Base-by-base conservation (phyloP, 2,888 invertebrate genomes). In the Callimorpha dominula region DNA sequence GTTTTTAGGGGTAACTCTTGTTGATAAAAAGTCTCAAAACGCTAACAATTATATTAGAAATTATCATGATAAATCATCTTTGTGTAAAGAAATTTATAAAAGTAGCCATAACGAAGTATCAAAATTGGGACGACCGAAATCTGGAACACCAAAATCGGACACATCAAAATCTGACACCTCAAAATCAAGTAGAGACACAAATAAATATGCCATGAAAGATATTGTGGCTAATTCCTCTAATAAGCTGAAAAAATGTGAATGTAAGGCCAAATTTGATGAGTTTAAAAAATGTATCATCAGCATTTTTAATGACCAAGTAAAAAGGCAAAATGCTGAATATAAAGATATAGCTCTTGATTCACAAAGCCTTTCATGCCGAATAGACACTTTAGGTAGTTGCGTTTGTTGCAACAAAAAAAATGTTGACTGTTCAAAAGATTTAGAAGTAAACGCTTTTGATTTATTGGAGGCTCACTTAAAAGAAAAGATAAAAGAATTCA, bases 1-100 rank as follows among this genome's bases (percentile, higher is more conserved):
- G 67, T 93, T 94, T 86, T 88, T 95, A 71, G 95, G 95, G 40
- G 95, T 93, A 12, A 94, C 94, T 15, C 86, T 95, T 72, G 84
- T 88, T 64, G 89, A 92, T 77, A 77, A 78, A 50, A 81, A 70
- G 64, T 67, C 74, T 12, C 60, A 75, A 43, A 84, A 82, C 63
- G 57, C 68, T 40, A 50, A 50, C 7, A 15, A 66, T 42, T 17
- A 46, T 50, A 3, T 62, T 14, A 62, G 15, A 17, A 52, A 67
- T 20, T n/a, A 6, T 43, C 57, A 43, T 2, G 49, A 62, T 9
- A 71, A 12, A 42, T 17, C n/a, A 54, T 54, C 60, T 14, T 31
- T 52, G 12, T n/a, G 11, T 6, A 52, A 67, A 49, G 46, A 68
- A 31, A 6, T 17, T 46, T 60, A 68, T 54, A 68, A 68, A 46